These are phyloP conservation scores for Chironomus tentans DNA, from an alignment of 2,888 invertebrate genomes.

Conservation along the genomic window DNA sequence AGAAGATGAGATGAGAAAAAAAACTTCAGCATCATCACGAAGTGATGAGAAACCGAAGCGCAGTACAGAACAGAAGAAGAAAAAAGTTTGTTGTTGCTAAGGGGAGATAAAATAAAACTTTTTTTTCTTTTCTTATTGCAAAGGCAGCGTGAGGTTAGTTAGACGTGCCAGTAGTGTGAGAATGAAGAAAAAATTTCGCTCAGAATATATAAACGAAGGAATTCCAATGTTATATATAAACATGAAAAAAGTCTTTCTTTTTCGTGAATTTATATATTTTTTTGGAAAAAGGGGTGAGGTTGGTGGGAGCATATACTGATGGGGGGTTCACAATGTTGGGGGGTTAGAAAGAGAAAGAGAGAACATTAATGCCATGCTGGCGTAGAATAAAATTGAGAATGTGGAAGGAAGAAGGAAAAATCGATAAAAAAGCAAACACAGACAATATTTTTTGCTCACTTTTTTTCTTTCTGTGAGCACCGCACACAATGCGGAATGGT, in stretches of 20 bases:
- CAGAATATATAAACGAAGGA: neutral
- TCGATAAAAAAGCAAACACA: slow-evolving; percentile 23
- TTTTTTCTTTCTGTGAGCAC: neutral
- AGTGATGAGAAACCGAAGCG: neutral
- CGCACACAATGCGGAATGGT: slow-evolving; percentile 3
- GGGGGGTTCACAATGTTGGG: too few species aligned
- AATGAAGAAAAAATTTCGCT: neutral
- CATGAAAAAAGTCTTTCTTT: neutral
- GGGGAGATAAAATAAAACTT: neutral
- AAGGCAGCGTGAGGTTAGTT: neutral
- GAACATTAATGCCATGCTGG: too few species aligned
- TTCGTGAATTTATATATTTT: too few species aligned
- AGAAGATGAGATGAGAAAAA: too few species aligned
- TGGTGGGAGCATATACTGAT: too few species aligned
- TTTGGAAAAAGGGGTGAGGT: too few species aligned
- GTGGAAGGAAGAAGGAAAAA: neutral
- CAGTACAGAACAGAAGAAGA: neutral
- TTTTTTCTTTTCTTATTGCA: neutral
- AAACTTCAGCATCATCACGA: neutral
- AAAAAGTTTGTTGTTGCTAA: slow-evolving; percentile 19
- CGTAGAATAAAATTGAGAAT: neutral
- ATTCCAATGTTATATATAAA: neutral
- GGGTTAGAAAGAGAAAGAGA: too few species aligned
- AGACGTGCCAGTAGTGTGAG: neutral
- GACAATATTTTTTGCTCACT: neutral